Conservation (phyloP, 2,797 vertebrate genomes). For the Pampus argenteus region DNA sequence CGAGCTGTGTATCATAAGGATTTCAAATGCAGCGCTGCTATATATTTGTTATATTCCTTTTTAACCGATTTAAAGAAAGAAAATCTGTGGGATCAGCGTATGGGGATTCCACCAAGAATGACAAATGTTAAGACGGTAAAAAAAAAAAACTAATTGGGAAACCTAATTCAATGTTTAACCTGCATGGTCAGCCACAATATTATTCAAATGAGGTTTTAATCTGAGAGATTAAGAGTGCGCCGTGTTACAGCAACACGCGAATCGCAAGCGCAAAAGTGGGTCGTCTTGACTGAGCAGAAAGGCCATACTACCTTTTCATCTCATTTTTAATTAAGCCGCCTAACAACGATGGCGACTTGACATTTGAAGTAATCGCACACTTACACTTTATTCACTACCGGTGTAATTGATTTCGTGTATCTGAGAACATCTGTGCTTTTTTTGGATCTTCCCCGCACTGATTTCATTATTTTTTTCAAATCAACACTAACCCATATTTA, state of each 20-base stretch:
- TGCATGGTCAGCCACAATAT: constrained; percentile 48
- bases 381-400: constrained; percentile 22
- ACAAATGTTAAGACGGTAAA: background rate
- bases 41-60: background rate
- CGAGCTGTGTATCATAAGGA: constrained; percentile 20
- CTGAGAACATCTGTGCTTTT: constrained; percentile 58
- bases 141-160: constrained; percentile 43
- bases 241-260: background rate
- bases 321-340: constrained; percentile 42
- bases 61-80: background rate
- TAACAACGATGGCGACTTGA: constrained; percentile 48
- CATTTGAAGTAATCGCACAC: constrained; percentile 49
- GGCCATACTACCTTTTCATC: constrained; percentile 32
- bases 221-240: constrained; percentile 52
- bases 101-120: background rate
- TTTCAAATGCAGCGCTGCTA: constrained; percentile 14
- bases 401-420: constrained; percentile 53
- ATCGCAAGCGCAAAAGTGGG: constrained; percentile 39
- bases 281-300: constrained; percentile 31
- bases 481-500: constrained; percentile 55
- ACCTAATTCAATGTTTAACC: constrained; percentile 54
- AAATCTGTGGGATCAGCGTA: background rate
- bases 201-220: constrained; percentile 68
- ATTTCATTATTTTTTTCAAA: constrained; percentile 69
- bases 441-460: constrained; percentile 49